Conservation (phyloP, 2,797 vertebrate species). For the Lepus townsendii region DNA sequence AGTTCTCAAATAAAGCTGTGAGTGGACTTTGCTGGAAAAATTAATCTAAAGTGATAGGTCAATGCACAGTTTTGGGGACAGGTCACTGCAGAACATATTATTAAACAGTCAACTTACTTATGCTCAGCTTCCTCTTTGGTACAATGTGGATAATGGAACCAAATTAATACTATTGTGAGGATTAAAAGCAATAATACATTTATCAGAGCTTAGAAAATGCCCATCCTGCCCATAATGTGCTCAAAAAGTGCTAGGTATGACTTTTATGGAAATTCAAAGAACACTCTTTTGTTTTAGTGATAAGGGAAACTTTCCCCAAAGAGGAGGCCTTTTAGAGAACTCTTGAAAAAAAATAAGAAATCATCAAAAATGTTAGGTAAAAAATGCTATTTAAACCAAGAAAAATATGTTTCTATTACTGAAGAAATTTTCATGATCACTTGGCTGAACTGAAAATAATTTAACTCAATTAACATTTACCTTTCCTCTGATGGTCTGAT, state of each 20-base stretch:
- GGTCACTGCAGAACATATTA: neutral
- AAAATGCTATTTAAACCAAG: too few species aligned
- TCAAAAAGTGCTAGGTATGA: neutral
- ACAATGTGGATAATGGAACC: neutral
- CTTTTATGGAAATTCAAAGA: neutral
- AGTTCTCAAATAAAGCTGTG: neutral
- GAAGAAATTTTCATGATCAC: neutral
- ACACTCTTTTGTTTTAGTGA: neutral
- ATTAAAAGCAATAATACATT: neutral
- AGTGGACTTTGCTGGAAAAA: neutral
- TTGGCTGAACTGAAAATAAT: neutral
- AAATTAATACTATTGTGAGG: neutral
- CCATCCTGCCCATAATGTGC: neutral
- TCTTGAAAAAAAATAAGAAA: slow-evolving; percentile 17
- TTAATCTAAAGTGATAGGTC: neutral
- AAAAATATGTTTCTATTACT: neutral
- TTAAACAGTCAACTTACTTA: neutral
- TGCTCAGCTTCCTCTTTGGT: neutral
- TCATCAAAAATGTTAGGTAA: neutral
- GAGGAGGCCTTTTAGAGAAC: neutral
- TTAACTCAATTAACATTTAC: neutral
- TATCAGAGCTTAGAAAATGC: neutral
- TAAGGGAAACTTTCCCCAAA: neutral
- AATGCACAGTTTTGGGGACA: neutral
- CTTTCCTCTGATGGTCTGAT: neutral